A percentile compares a stretch with the other conserved stretches of the same genome.
Conservation (phyloP, 1,140 invertebrate genomes). For the Drosophila prosaltans region DNA sequence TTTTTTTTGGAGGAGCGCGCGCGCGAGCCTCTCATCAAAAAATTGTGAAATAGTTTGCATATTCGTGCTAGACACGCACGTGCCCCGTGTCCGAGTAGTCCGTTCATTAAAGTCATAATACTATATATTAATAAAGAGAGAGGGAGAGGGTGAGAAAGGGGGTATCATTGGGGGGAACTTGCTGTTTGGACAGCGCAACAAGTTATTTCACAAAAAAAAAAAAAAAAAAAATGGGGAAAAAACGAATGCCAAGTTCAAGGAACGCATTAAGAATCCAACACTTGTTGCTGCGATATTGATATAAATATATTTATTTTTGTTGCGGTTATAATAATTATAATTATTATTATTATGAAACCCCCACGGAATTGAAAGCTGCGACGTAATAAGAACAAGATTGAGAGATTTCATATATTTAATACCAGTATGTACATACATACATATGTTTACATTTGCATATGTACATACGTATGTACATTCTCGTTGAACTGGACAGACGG, state of each 20-base stretch:
- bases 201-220: slow-evolving; percentile 23
- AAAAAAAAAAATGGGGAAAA: neutral
- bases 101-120: neutral
- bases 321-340: too few relatives aligned
- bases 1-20: slow-evolving; percentile 7
- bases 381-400: slow-evolving; percentile 58
- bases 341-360: slow-evolving; percentile 3
- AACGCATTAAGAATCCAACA: slow-evolving; percentile 53
- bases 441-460: too few relatives aligned
- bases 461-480: slow-evolving; percentile 4
- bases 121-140: too few relatives aligned
- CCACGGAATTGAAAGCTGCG: slow-evolving; percentile 32
- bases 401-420: neutral
- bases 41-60: slow-evolving; percentile 42
- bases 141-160: too few relatives aligned
- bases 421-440: too few relatives aligned
- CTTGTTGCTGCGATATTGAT: slow-evolving; percentile 37
- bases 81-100: slow-evolving; percentile 40
- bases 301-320: slow-evolving; percentile 9
- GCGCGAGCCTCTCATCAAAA: slow-evolving; percentile 1
- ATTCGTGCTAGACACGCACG: slow-evolving; percentile 56
- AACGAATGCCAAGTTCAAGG: slow-evolving; percentile 69
- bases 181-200: slow-evolving; percentile 42
- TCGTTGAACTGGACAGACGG: slow-evolving; percentile 9
- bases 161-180: neutral